Evolutionary conservation across 30 jellyfish, hydroid and myxozoan species (phyloP).

Genomic region (Cassiopea andromeda): DNA sequence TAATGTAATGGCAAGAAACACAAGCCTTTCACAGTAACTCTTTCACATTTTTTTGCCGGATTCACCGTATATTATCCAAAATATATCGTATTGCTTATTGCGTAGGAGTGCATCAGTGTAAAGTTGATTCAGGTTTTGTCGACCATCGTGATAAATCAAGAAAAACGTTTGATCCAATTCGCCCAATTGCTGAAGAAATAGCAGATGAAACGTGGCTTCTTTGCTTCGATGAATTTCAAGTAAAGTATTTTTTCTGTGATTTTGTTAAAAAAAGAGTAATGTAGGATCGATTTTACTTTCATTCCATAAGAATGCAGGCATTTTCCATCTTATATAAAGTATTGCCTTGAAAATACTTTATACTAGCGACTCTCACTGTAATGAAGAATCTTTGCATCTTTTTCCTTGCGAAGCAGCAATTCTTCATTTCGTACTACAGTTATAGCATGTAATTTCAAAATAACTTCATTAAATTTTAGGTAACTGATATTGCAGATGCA

Average conservation of each 20-base stretch:
- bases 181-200: slow-evolving; percentile 88
- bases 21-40: too few species aligned
- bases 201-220: slow-evolving; percentile 84
- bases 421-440: too few species aligned
- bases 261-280: too few species aligned
- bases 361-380: too few species aligned
- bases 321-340: not conserved
- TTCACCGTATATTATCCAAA: not conserved
- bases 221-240: slow-evolving; percentile 98
- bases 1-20: too few species aligned
- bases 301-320: not conserved
- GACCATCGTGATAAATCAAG: slow-evolving; percentile 81
- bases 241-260: not conserved
- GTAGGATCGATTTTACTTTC: not conserved
- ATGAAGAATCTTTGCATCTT: too few species aligned
- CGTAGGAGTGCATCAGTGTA: slow-evolving; percentile 87
- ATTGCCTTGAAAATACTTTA: too few species aligned
- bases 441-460: too few species aligned
- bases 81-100: not conserved
- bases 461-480: slow-evolving; percentile 47
- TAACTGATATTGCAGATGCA: slow-evolving; percentile 99
- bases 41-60: too few species aligned
- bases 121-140: slow-evolving; percentile 58
- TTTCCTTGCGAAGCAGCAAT: too few species aligned
- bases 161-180: slow-evolving; percentile 92